Evolutionary conservation across 1,140 invertebrate genomes (phyloP).

Genomic region (Papilio aristodemus): DNA sequence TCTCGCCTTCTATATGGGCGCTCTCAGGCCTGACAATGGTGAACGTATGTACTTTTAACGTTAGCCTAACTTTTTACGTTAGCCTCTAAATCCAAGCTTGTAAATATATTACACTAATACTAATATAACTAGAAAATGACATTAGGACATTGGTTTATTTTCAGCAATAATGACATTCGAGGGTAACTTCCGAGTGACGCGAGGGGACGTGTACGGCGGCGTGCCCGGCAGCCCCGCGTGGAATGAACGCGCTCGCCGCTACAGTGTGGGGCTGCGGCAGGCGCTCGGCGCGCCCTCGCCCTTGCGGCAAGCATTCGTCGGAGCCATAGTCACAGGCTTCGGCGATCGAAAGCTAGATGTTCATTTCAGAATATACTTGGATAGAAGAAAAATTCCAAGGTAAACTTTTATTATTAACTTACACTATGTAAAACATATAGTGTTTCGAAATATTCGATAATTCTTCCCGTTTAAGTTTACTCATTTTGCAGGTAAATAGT

Average conservation of each 20-base stretch:
- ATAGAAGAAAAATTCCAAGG: constrained; percentile 87
- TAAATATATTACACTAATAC: too few species aligned
- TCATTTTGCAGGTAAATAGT: constrained; percentile 2
- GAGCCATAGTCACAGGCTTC: constrained; percentile 85
- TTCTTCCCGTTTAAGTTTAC: too few species aligned
- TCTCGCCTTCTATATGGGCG: constrained; percentile 88
- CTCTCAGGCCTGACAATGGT: constrained; percentile 79
- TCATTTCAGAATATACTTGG: constrained; percentile 87
- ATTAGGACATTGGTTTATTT: constrained; percentile 36
- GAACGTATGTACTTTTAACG: constrained; percentile 78
- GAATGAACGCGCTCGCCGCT: constrained; percentile 76
- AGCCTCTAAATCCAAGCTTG: too few species aligned
- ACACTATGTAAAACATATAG: too few species aligned
- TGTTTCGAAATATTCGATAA: too few species aligned
- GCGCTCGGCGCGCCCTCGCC: constrained; percentile 78
- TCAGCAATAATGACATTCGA: constrained; percentile 85
- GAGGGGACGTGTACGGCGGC: constrained; percentile 84
- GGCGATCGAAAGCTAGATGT: constrained; percentile 86
- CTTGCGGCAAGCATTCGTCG: constrained; percentile 83
- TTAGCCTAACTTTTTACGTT: too few species aligned
- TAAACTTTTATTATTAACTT: constrained; percentile 46
- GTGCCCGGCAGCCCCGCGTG: constrained; percentile 64
- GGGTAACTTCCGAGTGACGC: constrained; percentile 84
- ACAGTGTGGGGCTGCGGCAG: constrained; percentile 81
- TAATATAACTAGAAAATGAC: too few species aligned